phyloP scores from a whole-genome alignment of 2,113 vertebrate species.

The Cavia aperea region DNA sequence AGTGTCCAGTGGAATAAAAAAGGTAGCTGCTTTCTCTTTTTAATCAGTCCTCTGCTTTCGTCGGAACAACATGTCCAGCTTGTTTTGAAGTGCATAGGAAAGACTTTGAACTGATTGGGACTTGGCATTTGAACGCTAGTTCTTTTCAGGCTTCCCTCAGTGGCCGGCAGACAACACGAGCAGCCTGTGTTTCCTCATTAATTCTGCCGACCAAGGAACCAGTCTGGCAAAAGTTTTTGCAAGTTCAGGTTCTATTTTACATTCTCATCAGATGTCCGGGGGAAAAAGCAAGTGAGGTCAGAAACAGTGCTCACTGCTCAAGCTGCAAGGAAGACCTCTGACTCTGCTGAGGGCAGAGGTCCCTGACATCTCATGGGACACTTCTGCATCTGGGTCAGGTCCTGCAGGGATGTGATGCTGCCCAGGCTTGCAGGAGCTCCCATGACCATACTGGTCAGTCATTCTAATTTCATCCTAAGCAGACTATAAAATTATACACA shows the following conservation, averaged over 20 bases:
- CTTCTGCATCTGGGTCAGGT: neutral
- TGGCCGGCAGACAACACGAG: neutral
- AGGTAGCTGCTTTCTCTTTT: neutral
- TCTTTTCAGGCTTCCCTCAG: conserved; percentile 5
- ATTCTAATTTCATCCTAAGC: neutral
- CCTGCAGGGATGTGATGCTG: accelerated
- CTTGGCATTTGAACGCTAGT: conserved; percentile 10
- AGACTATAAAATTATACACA: conserved; percentile 35
- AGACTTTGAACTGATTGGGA: neutral
- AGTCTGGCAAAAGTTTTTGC: neutral
- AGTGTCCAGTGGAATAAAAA: neutral
- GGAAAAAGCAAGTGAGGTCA: neutral
- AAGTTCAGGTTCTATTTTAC: conserved; percentile 5
- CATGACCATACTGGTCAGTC: neutral
- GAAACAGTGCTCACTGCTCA: neutral
- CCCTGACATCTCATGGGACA: neutral
- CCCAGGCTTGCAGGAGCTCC: neutral
- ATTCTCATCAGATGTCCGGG: neutral
- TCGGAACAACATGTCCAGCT: neutral
- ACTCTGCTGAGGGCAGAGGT: neutral
- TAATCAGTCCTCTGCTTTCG: neutral
- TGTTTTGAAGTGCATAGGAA: neutral
- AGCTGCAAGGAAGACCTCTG: neutral
- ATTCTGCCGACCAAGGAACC: conserved; percentile 4
- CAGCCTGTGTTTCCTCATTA: neutral